Evolutionary conservation across 1,140 invertebrate species (phyloP), one percentile per base, ranked within the genome.

Genomic region (Theocolax elegans): DNA sequence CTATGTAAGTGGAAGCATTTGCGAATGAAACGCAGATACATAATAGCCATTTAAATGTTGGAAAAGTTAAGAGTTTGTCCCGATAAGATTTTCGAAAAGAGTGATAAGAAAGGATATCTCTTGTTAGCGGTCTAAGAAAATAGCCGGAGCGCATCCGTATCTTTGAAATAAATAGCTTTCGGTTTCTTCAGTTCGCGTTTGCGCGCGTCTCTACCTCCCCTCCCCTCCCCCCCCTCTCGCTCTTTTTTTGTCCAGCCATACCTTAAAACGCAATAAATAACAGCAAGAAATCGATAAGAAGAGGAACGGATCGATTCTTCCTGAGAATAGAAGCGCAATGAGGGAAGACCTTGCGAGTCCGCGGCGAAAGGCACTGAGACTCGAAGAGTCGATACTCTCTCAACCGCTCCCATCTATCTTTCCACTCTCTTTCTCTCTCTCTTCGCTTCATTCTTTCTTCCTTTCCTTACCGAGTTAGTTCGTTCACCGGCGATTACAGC

Each of bases 401-500:
- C 54, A 67, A 69, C 67, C 67, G 67, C 49, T 54, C 67, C 59
- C 58, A 63, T 67, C 23, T 46, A 51, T 72, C 56, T 59, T 60
- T 67, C 48, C 70, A 56, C 72, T 40, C 72, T 49, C 71, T 54
- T 70, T 54, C 15, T 54, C 15, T 40, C 48, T 48, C 23, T 35
- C 29, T 17, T 65, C 44, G 1, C 23, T 46, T 53, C 60, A 54
- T 67, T 68, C 25, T 23, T 10, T 35, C 31, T 35, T 49, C 29
- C 38, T 42, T 72, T 25, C 54, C n/a, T 48, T 58, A 48, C 49
- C 29, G 38, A 21, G 51, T 31, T 59, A 46, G 54, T 68, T 67
- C 70, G 49, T 67, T 68, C 56, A 68, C 66, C 53, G 54, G 38
- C 68, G 70, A 76, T 74, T 77, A 74, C 71, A 53, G 54, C 17